Conservation (phyloP, 2,888 invertebrate species). For the Colletes collaris region DNA sequence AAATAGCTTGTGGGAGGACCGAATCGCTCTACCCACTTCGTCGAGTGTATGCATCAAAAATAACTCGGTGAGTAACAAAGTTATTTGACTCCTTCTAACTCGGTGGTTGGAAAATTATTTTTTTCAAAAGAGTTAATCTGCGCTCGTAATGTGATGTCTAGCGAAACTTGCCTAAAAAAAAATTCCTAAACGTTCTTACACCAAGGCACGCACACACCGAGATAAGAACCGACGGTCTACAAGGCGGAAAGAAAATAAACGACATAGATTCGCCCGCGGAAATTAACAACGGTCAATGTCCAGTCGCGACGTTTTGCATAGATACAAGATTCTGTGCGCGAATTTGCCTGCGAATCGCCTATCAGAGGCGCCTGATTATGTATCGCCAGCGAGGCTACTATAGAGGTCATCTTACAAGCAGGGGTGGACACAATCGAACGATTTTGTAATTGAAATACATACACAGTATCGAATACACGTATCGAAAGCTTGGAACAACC, state of each 20-base stretch:
- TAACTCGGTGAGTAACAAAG: background rate
- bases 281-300: conserved; percentile 70
- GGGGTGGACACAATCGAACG: too few species aligned
- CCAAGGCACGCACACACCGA: background rate
- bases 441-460: too few species aligned
- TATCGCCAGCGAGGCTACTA: background rate
- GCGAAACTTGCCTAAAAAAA: background rate
- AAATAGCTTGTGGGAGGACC: too few species aligned
- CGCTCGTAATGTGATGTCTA: background rate
- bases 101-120: too few species aligned
- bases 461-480: too few species aligned
- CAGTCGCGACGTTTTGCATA: conserved; percentile 49
- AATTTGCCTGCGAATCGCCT: conserved; percentile 5
- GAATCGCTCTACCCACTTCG: background rate
- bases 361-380: conserved; percentile 37
- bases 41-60: background rate
- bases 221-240: conserved; percentile 14
- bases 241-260: background rate
- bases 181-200: conserved; percentile 11
- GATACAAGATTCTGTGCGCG: conserved; percentile 14
- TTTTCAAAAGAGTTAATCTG: too few species aligned
- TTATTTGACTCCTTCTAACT: conserved; percentile 3
- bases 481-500: too few species aligned
- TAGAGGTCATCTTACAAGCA: background rate
- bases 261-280: conserved; percentile 21